Conservation (phyloP, 2,797 vertebrate genomes). For the Mormyrus proboscirostris region DNA sequence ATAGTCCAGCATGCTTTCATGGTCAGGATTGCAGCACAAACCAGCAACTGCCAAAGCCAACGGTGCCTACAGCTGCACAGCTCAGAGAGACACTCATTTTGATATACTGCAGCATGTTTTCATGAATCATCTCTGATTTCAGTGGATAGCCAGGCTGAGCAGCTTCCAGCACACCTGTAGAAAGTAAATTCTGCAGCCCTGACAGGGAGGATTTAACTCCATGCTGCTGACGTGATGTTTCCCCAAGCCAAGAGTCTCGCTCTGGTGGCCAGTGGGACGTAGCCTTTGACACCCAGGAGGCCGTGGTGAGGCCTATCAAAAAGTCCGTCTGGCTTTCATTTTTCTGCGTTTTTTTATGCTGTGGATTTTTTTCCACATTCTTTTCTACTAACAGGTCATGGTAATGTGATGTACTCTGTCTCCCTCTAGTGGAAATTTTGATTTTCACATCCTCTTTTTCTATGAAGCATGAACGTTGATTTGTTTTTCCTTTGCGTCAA, state of each 20-base stretch:
- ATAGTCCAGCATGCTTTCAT: conserved; percentile 33
- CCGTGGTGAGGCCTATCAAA: not conserved
- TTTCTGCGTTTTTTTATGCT: not conserved
- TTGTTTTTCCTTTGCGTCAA: not conserved
- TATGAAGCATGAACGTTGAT: not conserved
- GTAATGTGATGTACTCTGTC: conserved; percentile 59
- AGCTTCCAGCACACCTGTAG: conserved; percentile 39
- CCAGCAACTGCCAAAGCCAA: conserved; percentile 28
- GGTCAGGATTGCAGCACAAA: conserved; percentile 26
- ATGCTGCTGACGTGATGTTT: conserved; percentile 20
- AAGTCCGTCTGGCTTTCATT: not conserved
- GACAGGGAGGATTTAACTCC: conserved; percentile 36
- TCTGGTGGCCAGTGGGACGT: conserved; percentile 11
- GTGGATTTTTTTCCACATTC: not conserved
- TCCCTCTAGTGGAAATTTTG: conserved; percentile 52
- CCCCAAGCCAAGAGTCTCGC: conserved; percentile 32
- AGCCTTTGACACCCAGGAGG: conserved; percentile 12
- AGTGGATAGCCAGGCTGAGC: conserved; percentile 33
- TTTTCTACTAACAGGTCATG: not conserved
- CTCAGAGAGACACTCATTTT: conserved; percentile 22
- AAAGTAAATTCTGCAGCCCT: conserved; percentile 37
- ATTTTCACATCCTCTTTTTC: not conserved
- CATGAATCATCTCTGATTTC: conserved; percentile 32
- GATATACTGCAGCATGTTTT: conserved; percentile 26
- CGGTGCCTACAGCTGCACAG: conserved; percentile 25